A percentile compares a stretch with the other conserved stretches of the same genome.
Evolutionary conservation across 2,888 invertebrate species (phyloP).

Genomic region (Notocelia uddmanniana): DNA sequence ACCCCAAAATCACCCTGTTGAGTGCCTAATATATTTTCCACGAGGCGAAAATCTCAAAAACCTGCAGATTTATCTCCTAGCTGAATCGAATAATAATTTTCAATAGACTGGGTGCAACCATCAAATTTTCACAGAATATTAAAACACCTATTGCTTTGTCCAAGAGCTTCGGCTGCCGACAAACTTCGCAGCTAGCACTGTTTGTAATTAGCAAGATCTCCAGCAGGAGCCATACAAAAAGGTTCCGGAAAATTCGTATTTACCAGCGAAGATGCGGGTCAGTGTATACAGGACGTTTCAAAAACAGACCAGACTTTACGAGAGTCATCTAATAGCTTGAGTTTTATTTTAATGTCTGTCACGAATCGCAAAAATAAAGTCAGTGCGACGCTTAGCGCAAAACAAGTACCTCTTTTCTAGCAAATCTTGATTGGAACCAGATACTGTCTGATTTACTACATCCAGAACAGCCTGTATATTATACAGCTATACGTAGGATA

Average conservation of each 20-base stretch:
- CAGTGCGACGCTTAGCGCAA: background rate
- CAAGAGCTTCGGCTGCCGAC: background rate
- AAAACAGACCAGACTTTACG: conserved; percentile 3
- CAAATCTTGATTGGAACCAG: conserved; percentile 4
- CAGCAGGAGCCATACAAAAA: conserved; percentile 8
- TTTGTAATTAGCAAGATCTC: conserved; percentile 23
- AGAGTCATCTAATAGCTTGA: background rate
- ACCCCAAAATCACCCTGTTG: too few species aligned
- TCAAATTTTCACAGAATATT: background rate
- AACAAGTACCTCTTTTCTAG: background rate
- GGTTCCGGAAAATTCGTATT: conserved; percentile 15
- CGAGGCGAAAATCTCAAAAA: background rate
- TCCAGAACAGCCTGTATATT: conserved; percentile 17
- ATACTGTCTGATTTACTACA: conserved; percentile 1
- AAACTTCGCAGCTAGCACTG: background rate
- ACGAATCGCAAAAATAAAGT: background rate
- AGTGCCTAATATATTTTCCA: too few species aligned
- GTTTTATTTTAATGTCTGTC: background rate
- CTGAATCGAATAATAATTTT: background rate
- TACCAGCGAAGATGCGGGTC: conserved; percentile 25
- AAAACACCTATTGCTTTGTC: background rate
- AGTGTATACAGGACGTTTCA: conserved; percentile 1
- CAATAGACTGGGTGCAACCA: background rate
- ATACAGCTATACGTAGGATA: conserved; percentile 28
- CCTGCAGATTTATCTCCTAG: background rate